phyloP scores from a whole-genome alignment of 2,113 vertebrate genomes.

The Carettochelys insculpta region DNA sequence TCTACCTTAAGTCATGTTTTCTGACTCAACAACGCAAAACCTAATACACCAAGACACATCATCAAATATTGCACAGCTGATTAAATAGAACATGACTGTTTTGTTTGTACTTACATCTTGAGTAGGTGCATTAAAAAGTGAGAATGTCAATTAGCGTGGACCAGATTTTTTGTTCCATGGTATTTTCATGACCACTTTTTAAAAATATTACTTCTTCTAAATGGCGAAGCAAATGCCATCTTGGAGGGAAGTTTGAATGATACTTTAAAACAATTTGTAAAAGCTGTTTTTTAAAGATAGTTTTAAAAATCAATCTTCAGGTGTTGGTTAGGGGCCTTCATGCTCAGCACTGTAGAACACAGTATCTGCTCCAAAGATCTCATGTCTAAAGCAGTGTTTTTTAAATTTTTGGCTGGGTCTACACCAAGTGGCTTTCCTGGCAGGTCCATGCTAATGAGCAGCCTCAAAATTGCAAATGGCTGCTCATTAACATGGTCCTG shows the following conservation, averaged over 20 bases:
- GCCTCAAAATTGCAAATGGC: too few species aligned
- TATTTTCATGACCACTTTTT: not conserved
- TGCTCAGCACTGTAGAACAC: not conserved
- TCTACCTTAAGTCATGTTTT: constrained; percentile 22
- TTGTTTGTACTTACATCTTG: constrained; percentile 10
- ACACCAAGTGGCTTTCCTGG: too few species aligned
- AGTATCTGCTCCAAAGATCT: not conserved
- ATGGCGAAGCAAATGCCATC: not conserved
- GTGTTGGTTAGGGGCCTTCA: not conserved
- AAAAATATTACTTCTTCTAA: not conserved
- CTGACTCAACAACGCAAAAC: constrained; percentile 1
- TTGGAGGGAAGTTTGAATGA: not conserved
- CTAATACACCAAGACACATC: constrained; percentile 42
- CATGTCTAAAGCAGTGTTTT: too few species aligned
- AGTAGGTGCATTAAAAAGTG: not conserved
- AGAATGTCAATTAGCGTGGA: not conserved
- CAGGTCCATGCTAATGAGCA: too few species aligned
- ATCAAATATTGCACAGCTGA: not conserved
- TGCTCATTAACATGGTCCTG: too few species aligned
- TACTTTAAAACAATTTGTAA: not conserved
- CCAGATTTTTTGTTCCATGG: not conserved
- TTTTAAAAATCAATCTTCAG: not conserved
- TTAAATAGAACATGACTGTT: constrained; percentile 23
- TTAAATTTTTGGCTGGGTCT: too few species aligned
- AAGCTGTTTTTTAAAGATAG: not conserved